Evolutionary conservation across 1,140 invertebrate species (phyloP).

Genomic region (Mercenaria mercenaria): DNA sequence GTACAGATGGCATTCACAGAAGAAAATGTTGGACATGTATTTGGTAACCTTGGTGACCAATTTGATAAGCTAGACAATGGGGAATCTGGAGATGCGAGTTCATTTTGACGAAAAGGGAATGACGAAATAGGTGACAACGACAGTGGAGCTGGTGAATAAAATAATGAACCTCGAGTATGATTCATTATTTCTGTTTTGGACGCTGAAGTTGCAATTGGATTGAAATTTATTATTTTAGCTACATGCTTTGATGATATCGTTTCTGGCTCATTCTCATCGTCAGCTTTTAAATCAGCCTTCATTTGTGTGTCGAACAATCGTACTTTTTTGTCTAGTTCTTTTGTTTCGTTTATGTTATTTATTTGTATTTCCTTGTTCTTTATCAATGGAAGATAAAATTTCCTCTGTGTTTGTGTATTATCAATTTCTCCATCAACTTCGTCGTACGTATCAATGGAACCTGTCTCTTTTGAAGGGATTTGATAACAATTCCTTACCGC

Average conservation of each 20-base stretch:
- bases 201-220: neutral
- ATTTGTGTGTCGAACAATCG: neutral
- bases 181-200: neutral
- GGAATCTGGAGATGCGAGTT: conserved; percentile 67
- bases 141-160: neutral
- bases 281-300: neutral
- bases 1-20: too few species aligned
- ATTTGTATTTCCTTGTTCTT: neutral
- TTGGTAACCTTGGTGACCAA: conserved; percentile 1
- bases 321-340: neutral
- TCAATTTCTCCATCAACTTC: conserved; percentile 50
- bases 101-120: conserved; percentile 68
- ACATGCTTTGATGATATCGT: conserved; percentile 35
- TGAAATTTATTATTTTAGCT: conserved; percentile 9
- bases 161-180: neutral
- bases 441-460: neutral
- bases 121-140: conserved; percentile 66
- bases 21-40: neutral
- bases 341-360: neutral
- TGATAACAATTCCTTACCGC: neutral
- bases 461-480: neutral
- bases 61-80: conserved; percentile 10
- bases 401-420: neutral
- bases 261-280: neutral
- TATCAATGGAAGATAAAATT: conserved; percentile 41